Conservation (phyloP, 2,113 vertebrate species). For the Pollachius pollachius region DNA sequence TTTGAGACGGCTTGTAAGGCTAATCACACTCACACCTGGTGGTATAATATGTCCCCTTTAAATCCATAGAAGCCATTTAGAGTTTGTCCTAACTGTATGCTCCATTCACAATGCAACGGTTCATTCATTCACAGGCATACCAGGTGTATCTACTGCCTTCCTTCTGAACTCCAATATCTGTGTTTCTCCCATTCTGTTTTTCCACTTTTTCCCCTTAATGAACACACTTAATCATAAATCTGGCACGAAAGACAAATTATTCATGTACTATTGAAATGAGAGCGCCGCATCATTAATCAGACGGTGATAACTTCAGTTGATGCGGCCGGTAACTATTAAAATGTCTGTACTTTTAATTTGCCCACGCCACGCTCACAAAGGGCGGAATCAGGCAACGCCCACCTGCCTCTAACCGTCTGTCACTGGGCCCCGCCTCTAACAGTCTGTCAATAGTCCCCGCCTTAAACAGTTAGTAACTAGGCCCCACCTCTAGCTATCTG, state of each 20-base stretch:
- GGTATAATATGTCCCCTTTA: too few relatives aligned
- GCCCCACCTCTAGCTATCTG: background rate
- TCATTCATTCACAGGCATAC: background rate
- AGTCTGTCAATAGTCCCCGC: too few relatives aligned
- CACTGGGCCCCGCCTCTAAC: slow-evolving; percentile 28
- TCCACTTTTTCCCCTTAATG: slow-evolving; percentile 25
- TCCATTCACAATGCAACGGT: too few relatives aligned
- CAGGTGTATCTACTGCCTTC: slow-evolving; percentile 22
- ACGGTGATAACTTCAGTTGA: slow-evolving; percentile 52
- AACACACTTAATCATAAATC: slow-evolving; percentile 58
- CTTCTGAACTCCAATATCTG: slow-evolving; percentile 33
- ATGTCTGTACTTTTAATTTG: slow-evolving; percentile 70
- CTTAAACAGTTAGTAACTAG: slow-evolving; percentile 26
- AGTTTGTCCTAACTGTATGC: too few relatives aligned
- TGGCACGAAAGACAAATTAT: slow-evolving; percentile 57
- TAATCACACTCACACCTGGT: too few relatives aligned
- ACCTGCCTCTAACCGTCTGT: slow-evolving; percentile 50
- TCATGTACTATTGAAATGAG: slow-evolving; percentile 71
- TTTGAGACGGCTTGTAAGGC: too few relatives aligned
- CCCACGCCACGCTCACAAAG: slow-evolving; percentile 33
- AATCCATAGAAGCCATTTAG: too few relatives aligned
- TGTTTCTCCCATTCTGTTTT: slow-evolving; percentile 38
- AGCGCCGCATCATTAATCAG: slow-evolving; percentile 68
- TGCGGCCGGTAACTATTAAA: slow-evolving; percentile 60
- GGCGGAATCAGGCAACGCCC: slow-evolving; percentile 29